Evolutionary conservation across 2,888 invertebrate genomes (phyloP), one percentile per base, ranked within the genome.

Genomic region (Pocota personata): DNA sequence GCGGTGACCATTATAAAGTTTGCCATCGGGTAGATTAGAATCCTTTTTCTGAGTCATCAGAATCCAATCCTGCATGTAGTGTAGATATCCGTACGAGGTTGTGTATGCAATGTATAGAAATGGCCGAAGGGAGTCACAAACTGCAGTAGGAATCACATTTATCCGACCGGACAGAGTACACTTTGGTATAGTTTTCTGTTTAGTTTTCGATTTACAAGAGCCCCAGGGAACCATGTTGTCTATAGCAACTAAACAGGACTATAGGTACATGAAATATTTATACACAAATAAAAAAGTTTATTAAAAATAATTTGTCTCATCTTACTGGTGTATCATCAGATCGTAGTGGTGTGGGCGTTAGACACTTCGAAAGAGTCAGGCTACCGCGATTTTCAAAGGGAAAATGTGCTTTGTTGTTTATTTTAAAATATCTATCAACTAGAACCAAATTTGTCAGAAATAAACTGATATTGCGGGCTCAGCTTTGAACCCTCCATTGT

Each of bases 1-100:
- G 86, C 82, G 86, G 86, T 82, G 86, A 86, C 86, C 86, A 82
- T 86, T 86, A 86, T 82, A 82, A 86, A 86, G 82, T 86, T 82
- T 77, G 86, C 84, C 80, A 86, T 66, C 84, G 84, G 80, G 80
- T 86, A 80, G 84, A 86, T 86, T 86, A 86, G 76, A 86, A 80
- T 86, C 84, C 80, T 80, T 86, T 84, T 86, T 86, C 84, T 80
- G 84, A 84, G 84, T 84, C 84, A 84, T 80, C 67, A 69, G 60
- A 62, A 64, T 84, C 27, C 48, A 16, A 27, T 27, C 21, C 8
- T 27, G 6, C 14, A 46, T 21, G 7, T 21, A 14, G 24, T 72
- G 37, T 2, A 3, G n/a, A 3, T 3, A n/a, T 3, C n/a, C n/a
- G n/a, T n/a, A n/a, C n/a, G n/a, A n/a, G n/a, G n/a, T n/a, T 52